Conservation (phyloP, 2,888 invertebrate species). For the Herminia tarsipennalis region DNA sequence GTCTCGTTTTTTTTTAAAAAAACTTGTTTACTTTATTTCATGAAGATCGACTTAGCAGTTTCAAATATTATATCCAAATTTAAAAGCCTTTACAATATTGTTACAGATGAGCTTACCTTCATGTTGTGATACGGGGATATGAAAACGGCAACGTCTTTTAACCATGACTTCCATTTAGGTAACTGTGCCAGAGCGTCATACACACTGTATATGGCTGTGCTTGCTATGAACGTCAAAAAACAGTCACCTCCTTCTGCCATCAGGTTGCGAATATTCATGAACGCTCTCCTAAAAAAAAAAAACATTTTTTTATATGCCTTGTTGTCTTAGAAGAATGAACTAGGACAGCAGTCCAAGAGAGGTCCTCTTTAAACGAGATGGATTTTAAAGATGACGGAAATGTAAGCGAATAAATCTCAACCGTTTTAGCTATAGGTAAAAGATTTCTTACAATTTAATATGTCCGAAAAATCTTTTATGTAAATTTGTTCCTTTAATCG, state of each 20-base stretch:
- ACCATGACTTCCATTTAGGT: constrained; percentile 37
- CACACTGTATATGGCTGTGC: constrained; percentile 27
- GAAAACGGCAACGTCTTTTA: constrained; percentile 27
- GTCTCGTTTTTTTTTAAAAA: no score
- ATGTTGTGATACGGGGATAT: constrained; percentile 34
- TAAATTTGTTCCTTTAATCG: background rate
- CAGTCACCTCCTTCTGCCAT: constrained; percentile 33
- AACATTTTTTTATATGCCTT: background rate
- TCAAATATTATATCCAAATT: no score
- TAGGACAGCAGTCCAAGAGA: no score
- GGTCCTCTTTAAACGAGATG: no score
- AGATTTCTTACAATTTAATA: no score
- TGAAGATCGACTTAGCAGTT: no score
- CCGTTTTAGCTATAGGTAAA: no score
- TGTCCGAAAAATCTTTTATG: no score
- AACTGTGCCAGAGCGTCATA: constrained; percentile 22
- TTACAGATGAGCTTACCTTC: constrained; percentile 20
- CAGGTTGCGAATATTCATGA: constrained; percentile 31
- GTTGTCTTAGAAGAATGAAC: no score
- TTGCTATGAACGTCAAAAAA: constrained; percentile 31
- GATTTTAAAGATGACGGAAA: no score
- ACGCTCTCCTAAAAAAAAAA: constrained; percentile 33
- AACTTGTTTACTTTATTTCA: no score
- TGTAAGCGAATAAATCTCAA: no score
- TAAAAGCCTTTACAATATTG: background rate